These are phyloP conservation scores for Danionella dracula DNA, from an alignment of 2,797 vertebrate species.

Conservation along the genomic window DNA sequence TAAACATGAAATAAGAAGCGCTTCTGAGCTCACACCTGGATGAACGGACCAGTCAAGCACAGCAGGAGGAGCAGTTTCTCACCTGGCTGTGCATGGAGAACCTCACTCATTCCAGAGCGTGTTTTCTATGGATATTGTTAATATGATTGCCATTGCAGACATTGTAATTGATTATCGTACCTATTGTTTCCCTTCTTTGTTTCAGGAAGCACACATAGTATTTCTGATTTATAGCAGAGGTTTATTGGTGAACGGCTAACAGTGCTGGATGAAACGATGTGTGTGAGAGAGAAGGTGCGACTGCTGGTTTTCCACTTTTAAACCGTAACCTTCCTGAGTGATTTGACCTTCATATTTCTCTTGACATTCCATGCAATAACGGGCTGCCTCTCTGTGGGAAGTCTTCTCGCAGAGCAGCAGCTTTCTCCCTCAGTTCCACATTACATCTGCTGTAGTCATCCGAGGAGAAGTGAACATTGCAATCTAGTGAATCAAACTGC, in stretches of 20 bases:
- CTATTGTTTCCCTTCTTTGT: conserved; percentile 58
- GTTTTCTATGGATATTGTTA: conserved; percentile 68
- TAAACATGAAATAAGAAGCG: no score
- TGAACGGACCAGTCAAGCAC: no score
- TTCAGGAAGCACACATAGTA: conserved; percentile 65
- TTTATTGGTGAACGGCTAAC: conserved; percentile 53
- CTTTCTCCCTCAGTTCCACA: conserved; percentile 53
- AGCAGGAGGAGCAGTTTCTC: no score
- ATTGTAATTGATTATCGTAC: conserved; percentile 66
- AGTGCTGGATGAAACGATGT: conserved; percentile 18
- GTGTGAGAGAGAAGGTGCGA: conserved; percentile 52
- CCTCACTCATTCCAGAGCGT: conserved; percentile 62
- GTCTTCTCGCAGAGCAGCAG: conserved; percentile 62
- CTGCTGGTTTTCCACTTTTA: conserved; percentile 64
- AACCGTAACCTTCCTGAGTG: conserved; percentile 58
- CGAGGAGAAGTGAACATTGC: conserved; percentile 50
- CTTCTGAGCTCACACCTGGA: neutral
- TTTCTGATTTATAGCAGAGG: conserved; percentile 55
- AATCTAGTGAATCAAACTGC: no score
- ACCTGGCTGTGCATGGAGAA: conserved; percentile 68
- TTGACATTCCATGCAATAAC: conserved; percentile 66
- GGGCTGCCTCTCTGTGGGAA: conserved; percentile 70
- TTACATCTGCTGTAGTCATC: conserved; percentile 59
- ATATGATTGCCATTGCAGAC: conserved; percentile 59
- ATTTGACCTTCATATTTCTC: conserved; percentile 70